Evolutionary conservation across 2,888 invertebrate species (phyloP).

Genomic region (Tipula vernalis): DNA sequence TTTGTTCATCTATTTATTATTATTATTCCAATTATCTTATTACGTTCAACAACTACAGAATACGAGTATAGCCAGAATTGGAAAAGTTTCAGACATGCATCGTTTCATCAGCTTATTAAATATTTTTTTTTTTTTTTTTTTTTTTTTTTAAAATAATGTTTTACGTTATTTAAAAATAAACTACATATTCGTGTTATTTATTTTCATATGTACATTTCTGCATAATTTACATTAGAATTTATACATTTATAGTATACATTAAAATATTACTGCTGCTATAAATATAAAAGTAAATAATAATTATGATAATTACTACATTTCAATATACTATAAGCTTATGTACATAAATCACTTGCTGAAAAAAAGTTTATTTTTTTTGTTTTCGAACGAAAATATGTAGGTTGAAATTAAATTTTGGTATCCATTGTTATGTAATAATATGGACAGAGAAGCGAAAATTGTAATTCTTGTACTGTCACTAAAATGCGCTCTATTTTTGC

Average conservation of each 20-base stretch:
- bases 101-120: constrained; percentile 4
- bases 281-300: background rate
- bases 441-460: background rate
- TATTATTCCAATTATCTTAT: background rate
- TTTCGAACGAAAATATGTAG: background rate
- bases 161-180: background rate
- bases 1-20: background rate
- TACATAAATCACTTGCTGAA: background rate
- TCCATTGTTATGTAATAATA: background rate
- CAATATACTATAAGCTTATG: background rate
- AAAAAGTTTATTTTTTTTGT: background rate
- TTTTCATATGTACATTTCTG: background rate
- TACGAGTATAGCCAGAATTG: background rate
- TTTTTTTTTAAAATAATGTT: background rate
- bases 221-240: background rate
- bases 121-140: background rate
- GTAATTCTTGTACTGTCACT: background rate
- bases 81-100: background rate
- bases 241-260: background rate
- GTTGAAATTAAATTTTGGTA: background rate
- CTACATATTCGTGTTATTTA: background rate
- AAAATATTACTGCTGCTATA: background rate
- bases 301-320: background rate
- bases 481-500: background rate
- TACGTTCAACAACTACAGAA: background rate